Percentiles rank a stretch among this genome's conserved stretches.
Conservation (phyloP, 2,797 vertebrate species). For the Mionectes olivaceus region DNA sequence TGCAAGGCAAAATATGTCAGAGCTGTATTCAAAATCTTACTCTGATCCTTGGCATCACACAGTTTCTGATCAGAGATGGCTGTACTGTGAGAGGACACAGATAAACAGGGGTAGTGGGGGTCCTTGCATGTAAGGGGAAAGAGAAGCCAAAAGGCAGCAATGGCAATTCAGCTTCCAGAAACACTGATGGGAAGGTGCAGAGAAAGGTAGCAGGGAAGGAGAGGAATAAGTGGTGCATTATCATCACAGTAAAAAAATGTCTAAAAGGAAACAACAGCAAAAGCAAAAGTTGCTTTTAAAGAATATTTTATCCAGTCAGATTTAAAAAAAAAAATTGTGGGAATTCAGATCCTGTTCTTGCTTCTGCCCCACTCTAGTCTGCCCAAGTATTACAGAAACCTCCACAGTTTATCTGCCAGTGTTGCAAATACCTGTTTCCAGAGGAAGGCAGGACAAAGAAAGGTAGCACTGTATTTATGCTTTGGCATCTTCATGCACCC, state of each 20-base stretch:
- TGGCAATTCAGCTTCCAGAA: neutral
- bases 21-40: neutral
- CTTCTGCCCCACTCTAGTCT: neutral
- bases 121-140: neutral
- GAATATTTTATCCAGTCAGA: neutral
- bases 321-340: neutral
- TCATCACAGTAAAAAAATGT: neutral
- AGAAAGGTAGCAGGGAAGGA: neutral
- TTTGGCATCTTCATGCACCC: neutral
- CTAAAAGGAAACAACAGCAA: neutral
- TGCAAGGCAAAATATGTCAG: neutral
- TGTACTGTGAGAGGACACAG: neutral
- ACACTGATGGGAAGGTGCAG: neutral
- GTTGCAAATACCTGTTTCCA: neutral
- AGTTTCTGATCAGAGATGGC: neutral
- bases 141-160: neutral
- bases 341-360: neutral
- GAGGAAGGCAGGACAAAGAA: neutral
- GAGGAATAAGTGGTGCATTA: neutral
- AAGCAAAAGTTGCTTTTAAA: neutral
- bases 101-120: neutral
- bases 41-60: neutral
- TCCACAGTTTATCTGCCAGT: accelerated
- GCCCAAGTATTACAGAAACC: neutral
- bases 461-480: neutral